Percentiles rank a stretch among this genome's conserved stretches.
Evolutionary conservation across 2,888 invertebrate genomes (phyloP).

Genomic region (Drosophila dives): DNA sequence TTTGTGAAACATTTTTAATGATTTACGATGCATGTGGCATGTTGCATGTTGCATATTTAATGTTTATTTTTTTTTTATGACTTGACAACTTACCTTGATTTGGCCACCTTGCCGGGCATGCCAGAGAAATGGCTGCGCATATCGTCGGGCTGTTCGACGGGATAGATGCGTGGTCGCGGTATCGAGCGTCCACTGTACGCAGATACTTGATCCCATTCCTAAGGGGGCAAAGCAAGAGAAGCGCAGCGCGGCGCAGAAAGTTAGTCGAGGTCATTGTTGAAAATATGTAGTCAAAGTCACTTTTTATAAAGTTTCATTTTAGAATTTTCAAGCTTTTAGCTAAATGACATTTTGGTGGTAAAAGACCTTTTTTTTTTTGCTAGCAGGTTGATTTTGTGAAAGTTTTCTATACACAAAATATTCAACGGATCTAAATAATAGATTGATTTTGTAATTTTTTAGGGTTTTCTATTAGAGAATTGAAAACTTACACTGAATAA

Average conservation of each 20-base stretch:
- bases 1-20: constrained; percentile 27
- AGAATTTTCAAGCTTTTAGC: not conserved
- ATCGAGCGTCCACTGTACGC: constrained; percentile 96
- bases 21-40: not conserved
- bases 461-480: not conserved
- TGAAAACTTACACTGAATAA: not conserved
- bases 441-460: not conserved
- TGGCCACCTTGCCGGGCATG: constrained; percentile 86
- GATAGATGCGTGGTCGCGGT: constrained; percentile 94
- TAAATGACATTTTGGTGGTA: not conserved
- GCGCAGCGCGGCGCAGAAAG: not conserved
- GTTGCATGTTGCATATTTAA: not conserved
- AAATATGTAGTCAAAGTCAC: not conserved
- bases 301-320: not conserved
- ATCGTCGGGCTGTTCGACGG: constrained; percentile 90
- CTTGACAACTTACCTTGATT: constrained; percentile 84
- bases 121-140: constrained; percentile 91
- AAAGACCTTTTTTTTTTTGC: not conserved
- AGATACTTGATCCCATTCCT: constrained; percentile 95
- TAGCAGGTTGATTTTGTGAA: not conserved
- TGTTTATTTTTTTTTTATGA: not conserved
- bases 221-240: constrained; percentile 22
- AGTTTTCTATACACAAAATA: not conserved
- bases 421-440: not conserved
- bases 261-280: not conserved